Base-by-base conservation (phyloP, 2,888 invertebrate genomes). In the Pheosia gnoma region DNA sequence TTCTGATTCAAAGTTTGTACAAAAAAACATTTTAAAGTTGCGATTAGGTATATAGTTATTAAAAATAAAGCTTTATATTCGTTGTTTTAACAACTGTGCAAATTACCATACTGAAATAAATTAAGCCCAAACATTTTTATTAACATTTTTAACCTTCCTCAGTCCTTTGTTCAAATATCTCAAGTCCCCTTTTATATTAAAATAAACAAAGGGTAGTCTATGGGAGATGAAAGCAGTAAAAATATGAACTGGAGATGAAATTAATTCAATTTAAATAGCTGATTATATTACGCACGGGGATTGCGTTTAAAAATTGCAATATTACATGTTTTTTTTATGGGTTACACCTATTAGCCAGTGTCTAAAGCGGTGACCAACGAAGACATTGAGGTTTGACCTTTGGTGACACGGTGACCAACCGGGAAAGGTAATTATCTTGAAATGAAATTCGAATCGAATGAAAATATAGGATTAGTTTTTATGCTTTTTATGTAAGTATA, bases 121-220 rank as follows among this genome's bases (percentile, higher is more conserved):
- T 54, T 38, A 54, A 54, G 11, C 1, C 54, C 37, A 8, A 8
- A 53, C 9, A 38, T 54, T 52, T 52, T 52, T n/a, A 52, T 52
- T 52, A 10, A 52, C 25, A 52, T 52, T 52, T 51, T 36, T 4
- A 52, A 52, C 9, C 4, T 10, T 52, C 9, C 36, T 3, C 52
- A 36, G 9, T 37, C 37, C 5, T 25, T 52, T 52, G 36, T 54
- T 38, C 37, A 5, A 3, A 25, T 38, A 38, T 38, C 25, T n/a
- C 25, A 25, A 25, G 8, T 9, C 54, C 7, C 9, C 38, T n/a
- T 5, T 54, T 39, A 38, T 54, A 54, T 54, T 54, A 54, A 54
- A 54, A 54, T 38, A 54, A 54, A 54, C 37, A 54, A 38, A 38
- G 54, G 54, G 54, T n/a, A 38, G 37, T 54, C 2, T 38, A 38